Evolutionary conservation across 92 coral and sea anemone species (phyloP).

Genomic region (Palythoa caribaeorum): DNA sequence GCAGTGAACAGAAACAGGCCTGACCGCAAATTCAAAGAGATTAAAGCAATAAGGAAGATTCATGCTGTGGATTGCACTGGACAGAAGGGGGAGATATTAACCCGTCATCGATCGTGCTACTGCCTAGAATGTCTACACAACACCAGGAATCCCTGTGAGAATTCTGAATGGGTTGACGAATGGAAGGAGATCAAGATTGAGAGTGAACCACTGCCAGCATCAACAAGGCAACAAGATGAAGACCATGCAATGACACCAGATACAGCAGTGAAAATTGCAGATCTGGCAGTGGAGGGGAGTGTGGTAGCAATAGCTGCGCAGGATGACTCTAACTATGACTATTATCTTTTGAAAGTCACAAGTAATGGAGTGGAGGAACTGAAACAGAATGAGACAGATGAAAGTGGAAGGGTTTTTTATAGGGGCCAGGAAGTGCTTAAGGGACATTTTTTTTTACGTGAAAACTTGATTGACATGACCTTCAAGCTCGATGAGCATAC

Average conservation of each 20-base stretch:
- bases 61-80: too few relatives aligned
- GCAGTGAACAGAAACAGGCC: too few relatives aligned
- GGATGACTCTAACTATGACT: constrained; percentile 1
- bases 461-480: background rate
- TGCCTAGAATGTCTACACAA: too few relatives aligned
- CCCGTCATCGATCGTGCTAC: too few relatives aligned
- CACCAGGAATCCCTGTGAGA: too few relatives aligned
- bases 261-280: background rate
- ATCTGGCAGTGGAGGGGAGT: background rate
- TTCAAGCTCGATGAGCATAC: background rate
- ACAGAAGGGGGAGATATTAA: too few relatives aligned
- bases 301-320: constrained; percentile 18
- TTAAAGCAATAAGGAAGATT: too few relatives aligned
- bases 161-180: too few relatives aligned
- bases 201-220: constrained; percentile 19
- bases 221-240: background rate
- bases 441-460: constrained; percentile 1
- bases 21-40: too few relatives aligned
- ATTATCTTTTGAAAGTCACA: background rate
- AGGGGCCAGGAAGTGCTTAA: constrained; percentile 9
- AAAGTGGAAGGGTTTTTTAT: background rate
- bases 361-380: constrained; percentile 16
- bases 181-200: background rate
- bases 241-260: constrained; percentile 1
- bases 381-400: constrained; percentile 2